Conservation (phyloP, 2,888 invertebrate species). For the Podabrus alpinus region DNA sequence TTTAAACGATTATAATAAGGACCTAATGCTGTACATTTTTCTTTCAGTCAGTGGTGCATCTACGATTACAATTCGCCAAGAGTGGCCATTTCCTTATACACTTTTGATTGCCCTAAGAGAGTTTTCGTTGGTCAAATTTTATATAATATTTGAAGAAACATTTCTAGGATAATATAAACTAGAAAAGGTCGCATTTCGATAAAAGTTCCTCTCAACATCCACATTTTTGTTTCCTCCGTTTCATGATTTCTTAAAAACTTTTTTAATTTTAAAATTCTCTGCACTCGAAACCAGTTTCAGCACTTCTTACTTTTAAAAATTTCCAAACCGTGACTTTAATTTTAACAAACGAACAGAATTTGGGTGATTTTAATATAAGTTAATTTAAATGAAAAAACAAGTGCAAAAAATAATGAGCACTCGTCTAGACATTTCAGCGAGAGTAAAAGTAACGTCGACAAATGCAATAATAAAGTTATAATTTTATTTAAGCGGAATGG, state of each 20-base stretch:
- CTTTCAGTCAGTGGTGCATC: background rate
- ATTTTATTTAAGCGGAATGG: background rate
- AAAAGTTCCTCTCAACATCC: background rate
- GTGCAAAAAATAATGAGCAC: background rate
- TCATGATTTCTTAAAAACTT: background rate
- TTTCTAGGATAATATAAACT: background rate
- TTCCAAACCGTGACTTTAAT: background rate
- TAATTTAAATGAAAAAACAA: background rate
- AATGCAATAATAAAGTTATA: background rate
- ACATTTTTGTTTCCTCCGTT: background rate
- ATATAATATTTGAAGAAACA: background rate
- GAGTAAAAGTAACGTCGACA: background rate
- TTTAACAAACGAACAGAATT: background rate
- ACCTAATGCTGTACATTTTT: background rate
- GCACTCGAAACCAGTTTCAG: background rate
- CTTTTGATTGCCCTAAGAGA: too few relatives aligned
- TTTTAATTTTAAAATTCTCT: background rate
- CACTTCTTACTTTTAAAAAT: background rate
- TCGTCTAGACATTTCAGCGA: background rate
- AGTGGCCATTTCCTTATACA: too few relatives aligned
- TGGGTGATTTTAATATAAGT: background rate
- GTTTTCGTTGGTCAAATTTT: background rate
- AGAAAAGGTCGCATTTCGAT: background rate
- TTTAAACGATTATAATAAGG: background rate
- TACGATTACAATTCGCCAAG: background rate